Percentiles rank a stretch among this genome's conserved stretches.
Conservation (phyloP, 2,113 vertebrate species). For the Lophura nycthemera region DNA sequence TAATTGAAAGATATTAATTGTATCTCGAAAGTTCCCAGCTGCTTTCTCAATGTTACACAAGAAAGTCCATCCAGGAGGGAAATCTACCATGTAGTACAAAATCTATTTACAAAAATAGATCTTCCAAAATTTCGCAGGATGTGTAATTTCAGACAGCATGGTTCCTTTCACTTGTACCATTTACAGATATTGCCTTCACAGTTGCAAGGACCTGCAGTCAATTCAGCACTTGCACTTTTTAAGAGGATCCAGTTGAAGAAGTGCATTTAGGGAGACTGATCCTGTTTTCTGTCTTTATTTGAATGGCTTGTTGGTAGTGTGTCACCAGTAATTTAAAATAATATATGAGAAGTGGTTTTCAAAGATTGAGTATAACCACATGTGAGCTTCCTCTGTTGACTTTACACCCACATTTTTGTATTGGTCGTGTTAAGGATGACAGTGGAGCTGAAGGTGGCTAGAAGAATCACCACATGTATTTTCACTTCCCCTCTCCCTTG, state of each 20-base stretch:
- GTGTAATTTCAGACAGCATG: fast-evolving
- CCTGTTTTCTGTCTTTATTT: neutral
- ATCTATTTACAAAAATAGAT: neutral
- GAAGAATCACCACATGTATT: neutral
- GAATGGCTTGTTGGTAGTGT: neutral
- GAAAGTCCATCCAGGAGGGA: neutral
- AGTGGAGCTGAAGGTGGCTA: neutral
- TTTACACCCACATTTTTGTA: neutral
- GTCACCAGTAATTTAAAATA: neutral
- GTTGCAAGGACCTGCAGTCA: fast-evolving
- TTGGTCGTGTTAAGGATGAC: neutral
- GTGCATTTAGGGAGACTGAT: neutral
- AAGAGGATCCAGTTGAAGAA: neutral
- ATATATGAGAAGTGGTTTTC: neutral
- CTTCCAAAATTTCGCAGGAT: neutral
- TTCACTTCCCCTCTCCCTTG: neutral
- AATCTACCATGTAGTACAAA: neutral
- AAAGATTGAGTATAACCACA: neutral
- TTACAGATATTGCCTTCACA: neutral
- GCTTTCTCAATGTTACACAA: neutral
- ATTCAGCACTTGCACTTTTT: neutral
- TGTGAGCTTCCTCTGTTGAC: neutral
- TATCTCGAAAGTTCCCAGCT: neutral
- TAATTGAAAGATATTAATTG: neutral
- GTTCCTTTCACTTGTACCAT: neutral